Conservation (phyloP, 2,797 vertebrate genomes). For the Alcedo atthis region DNA sequence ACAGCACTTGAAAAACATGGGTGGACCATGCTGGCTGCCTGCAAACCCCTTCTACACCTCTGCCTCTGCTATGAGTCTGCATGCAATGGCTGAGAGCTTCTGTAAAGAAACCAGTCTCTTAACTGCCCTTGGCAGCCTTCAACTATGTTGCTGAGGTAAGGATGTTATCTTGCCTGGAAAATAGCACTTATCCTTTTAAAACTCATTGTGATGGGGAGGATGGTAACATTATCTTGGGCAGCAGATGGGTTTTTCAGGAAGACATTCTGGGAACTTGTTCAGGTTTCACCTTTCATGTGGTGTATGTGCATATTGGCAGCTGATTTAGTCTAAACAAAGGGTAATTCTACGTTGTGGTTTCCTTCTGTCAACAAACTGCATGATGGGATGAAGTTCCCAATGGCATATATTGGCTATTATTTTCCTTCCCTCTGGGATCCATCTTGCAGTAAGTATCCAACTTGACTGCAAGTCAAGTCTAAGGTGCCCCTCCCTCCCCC, state of each 20-base stretch:
- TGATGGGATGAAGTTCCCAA: not conserved
- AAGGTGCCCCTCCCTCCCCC: rapidly evolving
- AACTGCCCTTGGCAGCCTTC: not conserved
- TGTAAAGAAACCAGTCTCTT: not conserved
- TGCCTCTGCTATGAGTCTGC: not conserved
- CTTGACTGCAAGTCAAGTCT: not conserved
- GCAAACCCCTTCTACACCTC: not conserved
- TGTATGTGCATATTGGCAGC: constrained; percentile 13
- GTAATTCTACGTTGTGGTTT: not conserved
- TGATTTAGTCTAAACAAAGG: constrained; percentile 60
- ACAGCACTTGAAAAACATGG: not conserved
- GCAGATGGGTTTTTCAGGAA: constrained; percentile 49
- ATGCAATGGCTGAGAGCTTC: not conserved
- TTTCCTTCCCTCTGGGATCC: not conserved
- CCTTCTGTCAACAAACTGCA: not conserved
- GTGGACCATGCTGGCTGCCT: rapidly evolving
- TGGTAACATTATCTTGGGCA: not conserved
- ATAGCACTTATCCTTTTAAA: not conserved
- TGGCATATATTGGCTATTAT: not conserved
- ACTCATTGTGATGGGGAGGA: not conserved
- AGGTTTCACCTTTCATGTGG: constrained; percentile 52
- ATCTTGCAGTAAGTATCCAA: not conserved
- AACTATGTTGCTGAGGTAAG: not conserved
- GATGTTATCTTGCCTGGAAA: not conserved
- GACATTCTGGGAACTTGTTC: not conserved